A percentile compares a stretch with the other conserved stretches of the same genome.
phyloP scores from a whole-genome alignment of 2,797 vertebrate genomes.

The Myripristis jacobus region DNA sequence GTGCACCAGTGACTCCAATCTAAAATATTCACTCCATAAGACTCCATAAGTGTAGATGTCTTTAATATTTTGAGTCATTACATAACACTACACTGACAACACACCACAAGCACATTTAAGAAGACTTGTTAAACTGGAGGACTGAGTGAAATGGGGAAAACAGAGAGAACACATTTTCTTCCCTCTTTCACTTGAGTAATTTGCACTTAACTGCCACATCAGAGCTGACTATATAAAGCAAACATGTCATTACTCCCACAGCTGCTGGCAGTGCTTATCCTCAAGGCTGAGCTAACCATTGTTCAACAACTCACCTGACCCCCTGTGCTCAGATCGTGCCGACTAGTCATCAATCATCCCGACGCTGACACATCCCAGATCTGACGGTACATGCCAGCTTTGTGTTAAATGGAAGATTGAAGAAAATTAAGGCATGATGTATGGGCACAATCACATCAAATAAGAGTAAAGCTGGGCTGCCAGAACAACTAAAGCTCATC shows the following conservation, averaged over 20 bases:
- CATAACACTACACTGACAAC: constrained; percentile 39
- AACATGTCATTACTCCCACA: constrained; percentile 79
- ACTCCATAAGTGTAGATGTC: constrained; percentile 24
- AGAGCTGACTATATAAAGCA: constrained; percentile 77
- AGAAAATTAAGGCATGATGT: constrained; percentile 37
- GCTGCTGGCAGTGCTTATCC: constrained; percentile 72
- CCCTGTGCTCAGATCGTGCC: constrained; percentile 53
- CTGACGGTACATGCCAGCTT: constrained; percentile 14
- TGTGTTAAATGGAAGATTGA: constrained; percentile 4
- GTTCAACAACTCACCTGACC: constrained; percentile 74
- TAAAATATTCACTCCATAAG: constrained; percentile 27
- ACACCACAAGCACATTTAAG: constrained; percentile 28
- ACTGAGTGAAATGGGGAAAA: constrained; percentile 26
- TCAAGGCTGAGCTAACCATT: constrained; percentile 70
- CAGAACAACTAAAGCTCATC: neutral
- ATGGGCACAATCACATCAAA: constrained; percentile 8
- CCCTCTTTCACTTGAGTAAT: constrained; percentile 69
- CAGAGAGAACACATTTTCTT: constrained; percentile 38
- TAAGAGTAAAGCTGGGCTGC: constrained; percentile 1
- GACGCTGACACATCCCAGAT: constrained; percentile 21
- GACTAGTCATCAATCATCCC: constrained; percentile 64
- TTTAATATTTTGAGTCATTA: constrained; percentile 41
- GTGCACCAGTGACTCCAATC: constrained; percentile 29
- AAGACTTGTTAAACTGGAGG: constrained; percentile 29
- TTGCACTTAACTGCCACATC: constrained; percentile 83